Evolutionary conservation across 1,140 invertebrate genomes (phyloP).

Genomic region (Schlechtendalia chinensis): DNA sequence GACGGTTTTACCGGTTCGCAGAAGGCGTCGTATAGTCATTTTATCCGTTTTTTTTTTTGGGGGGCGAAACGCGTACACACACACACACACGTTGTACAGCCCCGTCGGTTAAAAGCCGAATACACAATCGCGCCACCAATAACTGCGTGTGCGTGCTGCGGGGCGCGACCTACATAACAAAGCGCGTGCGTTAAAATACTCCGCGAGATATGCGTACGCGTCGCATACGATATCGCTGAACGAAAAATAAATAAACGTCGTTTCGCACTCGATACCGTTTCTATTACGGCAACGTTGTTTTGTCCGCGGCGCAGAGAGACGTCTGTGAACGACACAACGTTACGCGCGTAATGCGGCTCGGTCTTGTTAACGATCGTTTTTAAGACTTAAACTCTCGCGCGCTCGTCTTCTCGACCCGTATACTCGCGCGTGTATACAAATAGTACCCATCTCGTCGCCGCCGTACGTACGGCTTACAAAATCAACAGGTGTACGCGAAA

Average conservation of each 20-base stretch:
- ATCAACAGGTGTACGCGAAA: not conserved
- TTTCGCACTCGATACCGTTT: not conserved
- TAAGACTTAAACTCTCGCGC: not conserved
- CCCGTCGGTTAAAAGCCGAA: not conserved
- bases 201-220: not conserved
- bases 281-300: not conserved
- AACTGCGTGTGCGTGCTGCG: too few species aligned
- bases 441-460: too few species aligned
- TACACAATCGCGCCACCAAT: too few species aligned
- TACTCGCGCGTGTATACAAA: not conserved
- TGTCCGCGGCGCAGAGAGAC: not conserved
- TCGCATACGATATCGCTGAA: not conserved
- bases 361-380: not conserved
- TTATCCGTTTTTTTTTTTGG: not conserved
- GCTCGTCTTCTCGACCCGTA: not conserved
- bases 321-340: not conserved
- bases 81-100: not conserved
- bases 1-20: conserved; percentile 30
- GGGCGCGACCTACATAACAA: not conserved
- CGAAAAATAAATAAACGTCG: conserved; percentile 8
- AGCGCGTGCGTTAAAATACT: not conserved
- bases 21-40: conserved; percentile 23
- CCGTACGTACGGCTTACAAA: not conserved
- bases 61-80: too few species aligned
- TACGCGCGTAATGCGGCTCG: too few species aligned